A percentile compares a stretch with the other conserved stretches of the same genome.
These are phyloP conservation scores for Lasioglossum albipes DNA, from an alignment of 1,140 invertebrate genomes.

Conservation along the genomic window DNA sequence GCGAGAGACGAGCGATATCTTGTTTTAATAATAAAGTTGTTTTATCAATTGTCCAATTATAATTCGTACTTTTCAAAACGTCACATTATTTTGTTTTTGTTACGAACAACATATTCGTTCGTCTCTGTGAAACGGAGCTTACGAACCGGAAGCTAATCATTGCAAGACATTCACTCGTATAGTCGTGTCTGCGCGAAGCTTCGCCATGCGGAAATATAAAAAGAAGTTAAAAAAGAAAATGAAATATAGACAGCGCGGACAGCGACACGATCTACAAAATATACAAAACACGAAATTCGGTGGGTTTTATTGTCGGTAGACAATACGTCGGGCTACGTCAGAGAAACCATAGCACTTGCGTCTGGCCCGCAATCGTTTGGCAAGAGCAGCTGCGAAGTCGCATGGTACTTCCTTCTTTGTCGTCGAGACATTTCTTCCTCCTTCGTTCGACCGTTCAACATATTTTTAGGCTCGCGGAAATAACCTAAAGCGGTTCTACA, in stretches of 20 bases:
- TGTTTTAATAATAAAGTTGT: background rate
- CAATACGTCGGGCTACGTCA: conserved; percentile 57
- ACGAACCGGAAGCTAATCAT: background rate
- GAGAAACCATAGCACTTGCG: conserved; percentile 50
- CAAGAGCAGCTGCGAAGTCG: conserved; percentile 33
- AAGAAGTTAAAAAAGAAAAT: conserved; percentile 22
- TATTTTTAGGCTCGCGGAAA: no score
- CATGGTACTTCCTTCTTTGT: conserved; percentile 27
- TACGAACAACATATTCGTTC: background rate
- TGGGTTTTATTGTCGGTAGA: conserved; percentile 66
- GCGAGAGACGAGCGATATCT: background rate
- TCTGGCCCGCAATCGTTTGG: conserved; percentile 49
- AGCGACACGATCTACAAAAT: conserved; percentile 44
- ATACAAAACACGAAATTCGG: conserved; percentile 49
- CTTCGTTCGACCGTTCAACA: background rate
- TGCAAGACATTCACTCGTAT: background rate
- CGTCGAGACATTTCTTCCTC: conserved; percentile 5
- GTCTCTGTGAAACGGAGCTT: background rate
- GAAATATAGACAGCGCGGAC: conserved; percentile 9
- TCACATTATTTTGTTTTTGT: background rate
- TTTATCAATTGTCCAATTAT: background rate
- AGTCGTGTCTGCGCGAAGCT: background rate
- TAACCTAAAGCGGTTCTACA: no score
- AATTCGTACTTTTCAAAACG: background rate
- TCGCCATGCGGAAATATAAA: conserved; percentile 2